Base-by-base conservation (phyloP, 2,797 vertebrate species). In the Dendrocincla fuliginosa region DNA sequence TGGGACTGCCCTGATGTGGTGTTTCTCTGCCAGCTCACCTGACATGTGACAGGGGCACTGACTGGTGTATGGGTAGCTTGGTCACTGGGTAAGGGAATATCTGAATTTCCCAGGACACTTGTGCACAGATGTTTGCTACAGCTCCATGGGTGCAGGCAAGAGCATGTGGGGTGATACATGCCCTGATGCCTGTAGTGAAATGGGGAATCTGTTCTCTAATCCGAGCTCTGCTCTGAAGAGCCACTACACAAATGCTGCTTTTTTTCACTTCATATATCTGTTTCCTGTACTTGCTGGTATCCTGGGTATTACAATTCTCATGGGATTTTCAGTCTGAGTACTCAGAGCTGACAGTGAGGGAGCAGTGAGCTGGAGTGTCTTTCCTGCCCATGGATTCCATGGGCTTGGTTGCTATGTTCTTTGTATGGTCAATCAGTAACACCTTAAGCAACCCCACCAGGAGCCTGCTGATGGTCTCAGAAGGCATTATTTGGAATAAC, bases 401-500 rank as follows among this genome's bases (percentile, higher is more conserved):
- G 63, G 82, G 22, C 18, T 92, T 76, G 44, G 73, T 92, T 79
- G 84, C 47, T 53, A 2, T 81, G 39, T 44, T 53, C 73, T 78
- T 49, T 79, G 47, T 63, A 4, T 91, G 89, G 83, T 88, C 87
- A 94, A 57, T 50, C 89, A 93, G 83, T 59, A 94, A 67, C 84
- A 94, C 83, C 91, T 74, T 52, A 20, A 57, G 63, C 7, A n/a
- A 96, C 63, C 46, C 80, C 74, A 24, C 37, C 11, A 41, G 44
- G 85, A 93, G 52, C 35, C 50, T 84, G 0, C 57, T 84, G 52
- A 65, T 88, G 74, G 55, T 90, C 70, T 91, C 94, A 76, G 69
- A 92, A 89, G 92, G 70, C 80, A 56, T 87, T 91, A 71, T 90
- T 82, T 79, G 70, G 85, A 89, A 93, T 80, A 92, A 89, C 27